A percentile compares a stretch with the other conserved stretches of the same genome.
Conservation (phyloP, 2,113 vertebrate genomes). For the Indicator maculatus region DNA sequence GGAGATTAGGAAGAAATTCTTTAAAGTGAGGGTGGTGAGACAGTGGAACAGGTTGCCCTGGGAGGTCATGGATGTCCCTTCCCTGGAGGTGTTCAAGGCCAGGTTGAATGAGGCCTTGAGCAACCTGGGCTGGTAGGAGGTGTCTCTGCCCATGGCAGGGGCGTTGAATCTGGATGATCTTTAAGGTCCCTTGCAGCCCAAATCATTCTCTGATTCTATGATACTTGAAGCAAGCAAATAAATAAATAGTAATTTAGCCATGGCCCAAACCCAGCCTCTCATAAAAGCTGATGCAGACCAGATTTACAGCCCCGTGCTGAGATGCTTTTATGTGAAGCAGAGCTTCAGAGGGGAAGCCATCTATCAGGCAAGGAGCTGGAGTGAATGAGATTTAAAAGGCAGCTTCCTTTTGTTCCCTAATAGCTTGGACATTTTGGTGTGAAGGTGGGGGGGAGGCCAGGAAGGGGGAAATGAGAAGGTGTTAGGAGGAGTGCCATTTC, state of each 20-base stretch:
- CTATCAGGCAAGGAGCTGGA: slow-evolving; percentile 68
- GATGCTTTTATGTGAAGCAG: slow-evolving; percentile 75
- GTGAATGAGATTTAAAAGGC: slow-evolving; percentile 76
- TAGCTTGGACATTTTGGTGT: slow-evolving; percentile 69
- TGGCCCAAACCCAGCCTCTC: slow-evolving; percentile 49
- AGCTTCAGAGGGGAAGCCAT: slow-evolving; percentile 72
- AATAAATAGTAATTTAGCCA: slow-evolving; percentile 71
- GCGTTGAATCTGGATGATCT: too few species aligned
- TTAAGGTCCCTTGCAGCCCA: too few species aligned
- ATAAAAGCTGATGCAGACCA: slow-evolving; percentile 75
- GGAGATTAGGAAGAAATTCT: too few species aligned
- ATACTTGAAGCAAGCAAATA: background rate
- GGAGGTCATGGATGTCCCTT: too few species aligned
- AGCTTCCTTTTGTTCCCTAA: slow-evolving; percentile 77
- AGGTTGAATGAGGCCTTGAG: too few species aligned
- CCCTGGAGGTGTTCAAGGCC: too few species aligned
- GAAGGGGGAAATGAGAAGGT: slow-evolving; percentile 62
- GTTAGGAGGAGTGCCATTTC: slow-evolving; percentile 66
- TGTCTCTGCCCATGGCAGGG: too few species aligned
- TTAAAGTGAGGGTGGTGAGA: too few species aligned
- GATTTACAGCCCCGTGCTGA: slow-evolving; percentile 72
- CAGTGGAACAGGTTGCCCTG: too few species aligned
- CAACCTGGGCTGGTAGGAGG: too few species aligned
- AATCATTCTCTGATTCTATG: too few species aligned
- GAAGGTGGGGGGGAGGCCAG: slow-evolving; percentile 47